phyloP scores from a whole-genome alignment of 1,140 invertebrate species.

The Hycleus cichorii region DNA sequence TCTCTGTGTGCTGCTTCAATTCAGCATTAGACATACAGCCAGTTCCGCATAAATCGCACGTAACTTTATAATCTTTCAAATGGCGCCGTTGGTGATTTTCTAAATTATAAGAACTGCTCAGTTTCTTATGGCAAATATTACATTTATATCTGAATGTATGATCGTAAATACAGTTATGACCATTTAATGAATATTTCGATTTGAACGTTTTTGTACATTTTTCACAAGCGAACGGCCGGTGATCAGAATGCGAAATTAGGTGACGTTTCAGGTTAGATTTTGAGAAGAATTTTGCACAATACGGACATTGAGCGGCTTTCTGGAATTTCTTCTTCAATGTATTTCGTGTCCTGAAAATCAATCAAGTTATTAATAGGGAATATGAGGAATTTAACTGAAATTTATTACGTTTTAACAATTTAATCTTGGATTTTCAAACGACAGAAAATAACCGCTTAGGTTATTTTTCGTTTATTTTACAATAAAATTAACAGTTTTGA shows the following conservation, averaged over 20 bases:
- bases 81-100: slow-evolving; percentile 57
- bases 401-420: not conserved
- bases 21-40: slow-evolving; percentile 28
- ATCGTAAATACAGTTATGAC: slow-evolving; percentile 43
- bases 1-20: no score
- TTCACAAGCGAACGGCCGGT: slow-evolving; percentile 62
- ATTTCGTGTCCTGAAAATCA: slow-evolving; percentile 1
- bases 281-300: slow-evolving; percentile 12
- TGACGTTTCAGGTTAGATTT: slow-evolving; percentile 51
- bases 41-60: slow-evolving; percentile 32
- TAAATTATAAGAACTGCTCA: slow-evolving; percentile 59
- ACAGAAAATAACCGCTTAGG: no score
- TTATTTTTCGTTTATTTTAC: no score
- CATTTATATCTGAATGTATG: slow-evolving; percentile 34
- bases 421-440: no score
- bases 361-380: not conserved
- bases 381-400: not conserved
- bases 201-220: slow-evolving; percentile 57
- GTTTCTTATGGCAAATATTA: slow-evolving; percentile 46
- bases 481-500: no score
- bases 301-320: slow-evolving; percentile 2
- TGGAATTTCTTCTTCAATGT: not conserved
- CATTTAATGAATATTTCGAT: slow-evolving; percentile 22
- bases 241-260: slow-evolving; percentile 65
- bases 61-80: slow-evolving; percentile 43